These are phyloP conservation scores for Metopia argyrocephala DNA, from an alignment of 2,888 invertebrate species.

Conservation along the genomic window DNA sequence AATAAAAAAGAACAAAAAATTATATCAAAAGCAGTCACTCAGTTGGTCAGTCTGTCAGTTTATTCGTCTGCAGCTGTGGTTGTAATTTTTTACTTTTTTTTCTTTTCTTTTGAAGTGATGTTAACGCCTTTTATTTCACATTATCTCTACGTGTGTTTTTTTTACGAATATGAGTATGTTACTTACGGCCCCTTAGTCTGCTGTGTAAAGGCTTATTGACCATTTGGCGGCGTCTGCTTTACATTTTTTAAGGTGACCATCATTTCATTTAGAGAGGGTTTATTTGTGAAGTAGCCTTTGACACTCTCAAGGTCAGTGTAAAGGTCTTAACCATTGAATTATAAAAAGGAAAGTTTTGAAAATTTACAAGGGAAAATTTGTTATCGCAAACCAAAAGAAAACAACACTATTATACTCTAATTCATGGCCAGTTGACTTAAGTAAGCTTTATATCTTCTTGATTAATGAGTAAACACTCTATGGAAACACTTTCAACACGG, in stretches of 20 bases:
- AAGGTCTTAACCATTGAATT: too few relatives aligned
- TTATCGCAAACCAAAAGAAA: too few relatives aligned
- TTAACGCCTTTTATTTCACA: conserved; percentile 63
- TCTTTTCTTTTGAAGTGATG: conserved; percentile 35
- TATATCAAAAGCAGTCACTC: background rate
- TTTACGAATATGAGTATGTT: background rate
- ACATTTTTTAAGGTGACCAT: conserved; percentile 35
- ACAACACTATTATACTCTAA: too few relatives aligned
- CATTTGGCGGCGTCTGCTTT: conserved; percentile 47
- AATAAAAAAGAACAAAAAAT: background rate
- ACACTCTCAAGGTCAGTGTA: too few relatives aligned
- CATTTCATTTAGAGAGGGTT: background rate
- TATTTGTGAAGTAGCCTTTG: too few relatives aligned
- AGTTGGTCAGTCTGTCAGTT: conserved; percentile 18
- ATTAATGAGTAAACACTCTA: too few relatives aligned
- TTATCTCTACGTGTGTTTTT: conserved; percentile 30
- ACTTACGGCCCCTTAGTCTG: background rate
- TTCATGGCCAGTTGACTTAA: too few relatives aligned
- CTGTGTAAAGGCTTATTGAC: conserved; percentile 24
- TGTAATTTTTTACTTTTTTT: conserved; percentile 29
- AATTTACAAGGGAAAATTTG: too few relatives aligned
- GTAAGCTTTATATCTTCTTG: too few relatives aligned
- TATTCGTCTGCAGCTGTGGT: conserved; percentile 6
- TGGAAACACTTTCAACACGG: too few relatives aligned
- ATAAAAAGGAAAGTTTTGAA: too few relatives aligned